These are phyloP conservation scores for Chloroclystis v-ata DNA, from an alignment of 2,888 invertebrate genomes.

Conservation along the genomic window DNA sequence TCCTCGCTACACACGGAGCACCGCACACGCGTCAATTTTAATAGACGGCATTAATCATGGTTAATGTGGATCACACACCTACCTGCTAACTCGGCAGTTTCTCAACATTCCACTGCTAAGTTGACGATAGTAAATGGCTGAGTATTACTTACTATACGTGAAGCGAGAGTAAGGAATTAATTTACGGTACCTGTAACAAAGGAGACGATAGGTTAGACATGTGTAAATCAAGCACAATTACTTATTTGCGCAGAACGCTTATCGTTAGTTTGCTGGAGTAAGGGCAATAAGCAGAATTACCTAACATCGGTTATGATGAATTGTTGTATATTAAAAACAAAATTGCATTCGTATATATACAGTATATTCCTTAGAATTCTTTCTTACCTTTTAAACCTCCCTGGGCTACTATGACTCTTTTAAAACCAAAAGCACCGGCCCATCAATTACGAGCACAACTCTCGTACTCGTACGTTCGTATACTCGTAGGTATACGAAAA, in stretches of 20 bases:
- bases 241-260: not conserved
- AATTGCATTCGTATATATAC: too few relatives aligned
- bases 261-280: not conserved
- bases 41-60: conserved; percentile 32
- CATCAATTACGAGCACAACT: too few relatives aligned
- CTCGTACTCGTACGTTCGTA: too few relatives aligned
- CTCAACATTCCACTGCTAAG: conserved; percentile 28
- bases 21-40: conserved; percentile 31
- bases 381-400: too few relatives aligned
- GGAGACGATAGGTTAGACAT: conserved; percentile 9
- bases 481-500: too few relatives aligned
- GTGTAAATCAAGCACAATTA: conserved; percentile 4
- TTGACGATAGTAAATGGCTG: conserved; percentile 21
- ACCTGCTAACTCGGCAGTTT: conserved; percentile 25
- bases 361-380: too few relatives aligned
- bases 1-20: conserved; percentile 17
- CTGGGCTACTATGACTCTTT: too few relatives aligned
- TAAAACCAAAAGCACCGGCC: too few relatives aligned
- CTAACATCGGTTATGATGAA: not conserved
- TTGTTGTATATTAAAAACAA: too few relatives aligned
- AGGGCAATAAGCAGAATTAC: not conserved
- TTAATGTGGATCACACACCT: conserved; percentile 29
- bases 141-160: conserved; percentile 22
- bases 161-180: conserved; percentile 10
- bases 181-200: conserved; percentile 34